These are phyloP conservation scores for Philaethria dido DNA, from an alignment of 2,888 invertebrate genomes.

Conservation along the genomic window DNA sequence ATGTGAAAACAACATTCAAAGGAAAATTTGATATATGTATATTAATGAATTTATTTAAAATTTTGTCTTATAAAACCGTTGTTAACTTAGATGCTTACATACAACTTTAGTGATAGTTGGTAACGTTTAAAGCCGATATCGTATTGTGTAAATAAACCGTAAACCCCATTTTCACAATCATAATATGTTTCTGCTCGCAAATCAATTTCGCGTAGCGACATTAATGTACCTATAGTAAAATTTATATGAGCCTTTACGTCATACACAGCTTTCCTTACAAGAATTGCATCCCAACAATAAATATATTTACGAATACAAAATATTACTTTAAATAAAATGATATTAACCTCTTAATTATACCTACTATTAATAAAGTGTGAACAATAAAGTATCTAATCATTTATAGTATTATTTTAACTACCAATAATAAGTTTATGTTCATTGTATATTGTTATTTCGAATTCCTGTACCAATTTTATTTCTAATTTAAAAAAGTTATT, in stretches of 20 bases:
- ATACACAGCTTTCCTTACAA: conserved; percentile 71
- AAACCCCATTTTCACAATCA: conserved; percentile 84
- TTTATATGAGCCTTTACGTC: conserved; percentile 82
- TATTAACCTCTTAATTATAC: too few species aligned
- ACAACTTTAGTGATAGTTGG: conserved; percentile 66
- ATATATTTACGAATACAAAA: conserved; percentile 43
- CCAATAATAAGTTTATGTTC: neutral
- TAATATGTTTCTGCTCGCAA: conserved; percentile 83
- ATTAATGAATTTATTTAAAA: neutral
- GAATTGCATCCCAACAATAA: conserved; percentile 67
- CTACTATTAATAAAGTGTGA: neutral
- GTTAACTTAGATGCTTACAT: conserved; percentile 19
- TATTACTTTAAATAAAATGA: neutral
- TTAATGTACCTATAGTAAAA: conserved; percentile 83
- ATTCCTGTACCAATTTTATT: conserved; percentile 31
- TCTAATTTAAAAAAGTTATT: conserved; percentile 51
- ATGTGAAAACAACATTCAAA: too few species aligned
- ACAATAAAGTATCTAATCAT: neutral
- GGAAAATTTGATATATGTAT: neutral
- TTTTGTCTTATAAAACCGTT: neutral
- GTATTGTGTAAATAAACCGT: conserved; percentile 82
- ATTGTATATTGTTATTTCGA: conserved; percentile 6
- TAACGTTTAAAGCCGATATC: conserved; percentile 73
- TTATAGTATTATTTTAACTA: neutral
- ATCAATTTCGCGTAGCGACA: conserved; percentile 84